Base-by-base conservation (phyloP, 1,140 invertebrate genomes). In the Zophobas morio region DNA sequence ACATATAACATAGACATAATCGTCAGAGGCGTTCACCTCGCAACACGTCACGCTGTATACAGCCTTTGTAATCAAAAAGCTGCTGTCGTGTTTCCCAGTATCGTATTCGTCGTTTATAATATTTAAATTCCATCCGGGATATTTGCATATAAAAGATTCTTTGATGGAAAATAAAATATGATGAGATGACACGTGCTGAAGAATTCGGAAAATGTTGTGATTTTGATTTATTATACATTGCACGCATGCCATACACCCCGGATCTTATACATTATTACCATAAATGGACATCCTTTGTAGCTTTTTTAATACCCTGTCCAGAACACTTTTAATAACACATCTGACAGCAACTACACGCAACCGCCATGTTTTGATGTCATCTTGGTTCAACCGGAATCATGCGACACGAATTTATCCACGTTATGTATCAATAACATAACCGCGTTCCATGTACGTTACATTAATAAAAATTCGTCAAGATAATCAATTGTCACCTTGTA, bases 81-180 rank as follows among this genome's bases (percentile, higher is more conserved):
- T 60, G 56, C 56, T n/a, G 35, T 39, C 36, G 35, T 39, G 39
- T 39, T 32, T 66, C 39, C 53, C 39, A 42, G 39, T 66, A 66
- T 66, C 60, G 33, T 42, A 66, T 66, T 42, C 39, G 37, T 32
- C 39, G 60, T 66, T 66, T 66, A 66, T 39, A 66, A 46, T 66
- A 66, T 42, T 42, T 66, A 66, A 66, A 66, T 66, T 66, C 56
- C 5, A 42, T 2, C n/a, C 37, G 60, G 42, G 37, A 33, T 66
- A 66, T 66, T 66, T 66, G 39, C 60, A 66, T 66, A 42, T 66
- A 42, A 66, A 66, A 42, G 60, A 66, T 66, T 60, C 20, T 60
- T 60, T 60, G 32, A 60, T 60, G 56, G 56, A 60, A 60, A 36
- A 37, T 36, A 32, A 6, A 42, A 63, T 63, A 37, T 32, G n/a